Base-by-base conservation (phyloP, 1,140 invertebrate genomes). In the Dendrolimus punctatus region DNA sequence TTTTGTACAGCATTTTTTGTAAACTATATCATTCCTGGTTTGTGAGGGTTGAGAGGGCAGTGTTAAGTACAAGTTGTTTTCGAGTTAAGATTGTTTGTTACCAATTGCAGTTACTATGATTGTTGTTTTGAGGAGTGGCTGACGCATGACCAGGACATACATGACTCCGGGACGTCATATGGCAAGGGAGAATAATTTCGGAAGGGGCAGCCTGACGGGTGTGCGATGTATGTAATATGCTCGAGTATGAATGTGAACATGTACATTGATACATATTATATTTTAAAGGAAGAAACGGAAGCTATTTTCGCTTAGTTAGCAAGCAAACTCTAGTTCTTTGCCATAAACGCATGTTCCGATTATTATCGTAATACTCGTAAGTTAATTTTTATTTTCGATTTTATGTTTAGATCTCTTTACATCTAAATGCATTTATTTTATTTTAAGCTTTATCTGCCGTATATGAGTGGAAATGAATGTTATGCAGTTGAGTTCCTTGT, bases 291-390 rank as follows among this genome's bases (percentile, higher is more conserved):
- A 70, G 67, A 60, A 78, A 80, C 73, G 73, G 82, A 85, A 77
- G 82, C 82, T 85, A 82, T 83, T 79, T 72, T 78, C 76, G 82
- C 82, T 85, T 83, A 84, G 76, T 81, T 70, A 82, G 77, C 80
- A 78, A 82, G 77, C 80, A 78, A 77, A 68, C 74, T 80, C 66
- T 81, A 85, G 82, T 76, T 80, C 78, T 88, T 84, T 88, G 86
- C 86, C 86, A 88, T 88, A 88, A 62, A 85, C 87, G 82, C 85
- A 88, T 87, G 86, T 88, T 88, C 86, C 86, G 23, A 87, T 82
- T 87, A 76, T 83, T 72, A 75, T 82, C 80, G 76, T 88, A 88
- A 88, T 88, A 88, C 86, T 88, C 86, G 87, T 85, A 80, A 84
- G 81, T 81, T 86, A 80, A 83, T 80, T 71, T 71, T 67, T 76